phyloP scores from a whole-genome alignment of 2,888 invertebrate genomes.

The Ashinkailepas kermadecensis region DNA sequence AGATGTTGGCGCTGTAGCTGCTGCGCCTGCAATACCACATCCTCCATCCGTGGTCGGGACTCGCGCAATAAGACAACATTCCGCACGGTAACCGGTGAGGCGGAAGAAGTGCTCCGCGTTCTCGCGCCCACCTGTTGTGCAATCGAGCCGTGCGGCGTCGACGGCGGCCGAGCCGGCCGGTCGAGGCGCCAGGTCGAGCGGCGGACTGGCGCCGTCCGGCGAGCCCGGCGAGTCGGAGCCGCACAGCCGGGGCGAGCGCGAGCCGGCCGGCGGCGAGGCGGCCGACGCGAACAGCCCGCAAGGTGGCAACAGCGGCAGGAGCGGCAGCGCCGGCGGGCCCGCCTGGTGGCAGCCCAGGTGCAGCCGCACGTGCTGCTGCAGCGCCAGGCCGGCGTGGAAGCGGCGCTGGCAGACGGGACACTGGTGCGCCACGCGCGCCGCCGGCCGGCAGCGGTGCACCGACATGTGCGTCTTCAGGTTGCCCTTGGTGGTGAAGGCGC shows the following conservation, averaged over 20 bases:
- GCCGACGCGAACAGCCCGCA: neutral
- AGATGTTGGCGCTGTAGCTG: too few relatives aligned
- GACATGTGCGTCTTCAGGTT: constrained; percentile 56
- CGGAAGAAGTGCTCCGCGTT: neutral
- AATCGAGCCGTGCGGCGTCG: too few relatives aligned
- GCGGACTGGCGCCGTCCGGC: neutral
- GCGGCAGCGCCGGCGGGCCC: neutral
- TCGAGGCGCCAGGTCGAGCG: too few relatives aligned
- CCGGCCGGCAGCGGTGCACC: constrained; percentile 48
- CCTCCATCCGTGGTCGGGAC: too few relatives aligned
- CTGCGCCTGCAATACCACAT: too few relatives aligned
- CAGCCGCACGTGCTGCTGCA: neutral
- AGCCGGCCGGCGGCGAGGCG: neutral
- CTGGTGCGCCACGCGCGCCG: constrained; percentile 72
- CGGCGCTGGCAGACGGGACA: constrained; percentile 60
- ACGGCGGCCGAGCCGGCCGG: too few relatives aligned
- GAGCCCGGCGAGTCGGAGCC: neutral
- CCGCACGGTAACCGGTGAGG: too few relatives aligned
- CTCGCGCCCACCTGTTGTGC: too few relatives aligned
- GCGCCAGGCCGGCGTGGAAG: neutral
- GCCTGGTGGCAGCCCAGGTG: neutral
- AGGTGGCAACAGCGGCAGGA: neutral
- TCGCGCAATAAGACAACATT: too few relatives aligned
- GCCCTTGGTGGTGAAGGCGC: constrained; percentile 53
- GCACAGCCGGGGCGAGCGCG: neutral